Evolutionary conservation across 1,140 invertebrate species (phyloP), one percentile per base, ranked within the genome.

Genomic region (Drosophila takahashii): DNA sequence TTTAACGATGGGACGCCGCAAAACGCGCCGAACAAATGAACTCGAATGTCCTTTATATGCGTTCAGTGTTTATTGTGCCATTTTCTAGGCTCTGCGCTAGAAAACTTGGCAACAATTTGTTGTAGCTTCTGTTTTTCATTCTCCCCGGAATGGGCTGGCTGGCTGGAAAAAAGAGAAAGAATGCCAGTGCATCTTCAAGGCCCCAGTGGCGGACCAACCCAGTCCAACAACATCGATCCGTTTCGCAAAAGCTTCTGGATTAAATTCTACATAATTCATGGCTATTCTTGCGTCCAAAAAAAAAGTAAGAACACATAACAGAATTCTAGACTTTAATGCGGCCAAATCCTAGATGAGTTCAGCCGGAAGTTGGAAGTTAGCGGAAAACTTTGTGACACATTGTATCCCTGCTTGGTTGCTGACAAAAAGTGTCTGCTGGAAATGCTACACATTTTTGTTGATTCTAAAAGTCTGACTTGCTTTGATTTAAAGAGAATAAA

Each of bases 11-110:
- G 26, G 67, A 62, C 56, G 59, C 75, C 81, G 47, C 81, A 85
- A 85, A 74, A 81, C 64, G 83, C 74, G 60, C 48, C 83, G 74
- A 81, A 81, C 78, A 85, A 85, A 85, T 85, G 81, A 87, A 86
- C 81, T 86, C 81, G 65, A 86, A 87, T 86, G 81, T 86, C 83
- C 83, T 86, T 86, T 86, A 87, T 87, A 86, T 86, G 78, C 81
- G 81, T 86, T 86, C 83, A 76, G 74, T 86, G 81, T 86, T 87
- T 86, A 87, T 87, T 86, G 81, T 87, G 78, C 75, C 75, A 87
- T 86, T 86, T 86, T 77, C 83, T 79, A 79, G 84, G 57, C 81
- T 70, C 51, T 59, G 61, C 70, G 47, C 77, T 81, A 86, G 67
- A 74, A 86, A 86, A 85, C 85, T 87, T 67, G 69, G 45, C 78